These are phyloP conservation scores for Dinocampus coccinellae DNA, from an alignment of 2,888 invertebrate species.

Conservation along the genomic window DNA sequence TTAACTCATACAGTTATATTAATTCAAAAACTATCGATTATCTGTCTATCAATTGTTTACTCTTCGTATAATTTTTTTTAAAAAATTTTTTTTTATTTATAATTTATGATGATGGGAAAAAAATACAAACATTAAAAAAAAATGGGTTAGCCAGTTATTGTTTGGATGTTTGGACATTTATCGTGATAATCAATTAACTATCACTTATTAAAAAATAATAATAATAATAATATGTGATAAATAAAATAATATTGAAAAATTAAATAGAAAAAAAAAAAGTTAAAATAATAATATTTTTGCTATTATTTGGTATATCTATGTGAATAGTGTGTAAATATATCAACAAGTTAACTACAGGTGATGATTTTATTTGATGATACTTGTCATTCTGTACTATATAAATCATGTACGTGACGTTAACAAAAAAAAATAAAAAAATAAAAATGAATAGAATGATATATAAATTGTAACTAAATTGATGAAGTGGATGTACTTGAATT, in stretches of 20 bases:
- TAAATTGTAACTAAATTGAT: too few species aligned
- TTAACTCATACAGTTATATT: too few species aligned
- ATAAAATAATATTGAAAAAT: too few species aligned
- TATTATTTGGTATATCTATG: too few species aligned
- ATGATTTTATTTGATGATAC: neutral
- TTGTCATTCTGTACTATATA: neutral
- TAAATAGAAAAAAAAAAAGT: too few species aligned
- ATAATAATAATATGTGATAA: too few species aligned
- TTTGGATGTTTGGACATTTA: neutral
- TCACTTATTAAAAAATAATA: neutral
- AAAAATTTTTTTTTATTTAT: neutral
- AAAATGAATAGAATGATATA: neutral
- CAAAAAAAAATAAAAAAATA: neutral
- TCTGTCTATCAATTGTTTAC: too few species aligned
- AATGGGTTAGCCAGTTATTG: conserved; percentile 42
- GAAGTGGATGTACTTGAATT: neutral
- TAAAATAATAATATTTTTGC: too few species aligned
- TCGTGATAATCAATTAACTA: conserved; percentile 19
- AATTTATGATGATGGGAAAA: conserved; percentile 3
- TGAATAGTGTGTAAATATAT: neutral
- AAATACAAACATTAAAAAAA: conserved; percentile 20
- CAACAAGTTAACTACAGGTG: neutral
- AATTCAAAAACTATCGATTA: too few species aligned
- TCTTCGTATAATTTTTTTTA: neutral
- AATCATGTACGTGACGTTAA: neutral